These are phyloP conservation scores for Tanytarsus gracilentus DNA, from an alignment of 2,888 invertebrate species.

Conservation along the genomic window DNA sequence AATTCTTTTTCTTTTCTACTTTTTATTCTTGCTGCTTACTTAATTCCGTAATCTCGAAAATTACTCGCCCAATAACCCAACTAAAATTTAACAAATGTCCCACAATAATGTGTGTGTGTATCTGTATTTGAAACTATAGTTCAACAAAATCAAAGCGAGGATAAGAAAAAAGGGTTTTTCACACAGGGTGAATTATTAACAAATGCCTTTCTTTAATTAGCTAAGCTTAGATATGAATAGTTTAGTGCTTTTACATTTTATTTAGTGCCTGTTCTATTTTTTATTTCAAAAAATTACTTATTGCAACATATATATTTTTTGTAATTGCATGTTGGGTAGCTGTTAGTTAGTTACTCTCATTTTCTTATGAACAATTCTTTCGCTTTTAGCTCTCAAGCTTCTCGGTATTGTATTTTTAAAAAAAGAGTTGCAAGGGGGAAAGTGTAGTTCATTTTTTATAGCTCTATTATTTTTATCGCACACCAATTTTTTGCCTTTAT, in stretches of 20 bases:
- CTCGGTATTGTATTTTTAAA: neutral
- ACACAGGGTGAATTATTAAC: conserved; percentile 24
- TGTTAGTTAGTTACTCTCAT: neutral
- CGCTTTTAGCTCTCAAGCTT: neutral
- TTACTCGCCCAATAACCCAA: no score
- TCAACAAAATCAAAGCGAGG: conserved; percentile 24
- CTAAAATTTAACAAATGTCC: neutral
- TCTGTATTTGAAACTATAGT: no score
- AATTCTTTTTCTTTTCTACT: no score
- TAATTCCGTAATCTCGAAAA: no score
- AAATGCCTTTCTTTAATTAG: conserved; percentile 15
- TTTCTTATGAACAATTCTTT: neutral
- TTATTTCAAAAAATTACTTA: neutral
- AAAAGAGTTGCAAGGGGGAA: neutral
- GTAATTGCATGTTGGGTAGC: conserved; percentile 10
- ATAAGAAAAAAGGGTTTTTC: conserved; percentile 28
- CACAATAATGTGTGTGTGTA: no score
- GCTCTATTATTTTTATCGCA: conserved; percentile 5
- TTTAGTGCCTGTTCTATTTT: no score
- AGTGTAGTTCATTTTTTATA: neutral
- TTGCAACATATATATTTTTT: neutral
- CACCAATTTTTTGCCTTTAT: neutral
- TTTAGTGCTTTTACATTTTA: no score
- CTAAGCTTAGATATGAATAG: no score
- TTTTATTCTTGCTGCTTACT: no score